Conservation (phyloP, 1,140 invertebrate genomes). For the Aphelinus atriplicis region DNA sequence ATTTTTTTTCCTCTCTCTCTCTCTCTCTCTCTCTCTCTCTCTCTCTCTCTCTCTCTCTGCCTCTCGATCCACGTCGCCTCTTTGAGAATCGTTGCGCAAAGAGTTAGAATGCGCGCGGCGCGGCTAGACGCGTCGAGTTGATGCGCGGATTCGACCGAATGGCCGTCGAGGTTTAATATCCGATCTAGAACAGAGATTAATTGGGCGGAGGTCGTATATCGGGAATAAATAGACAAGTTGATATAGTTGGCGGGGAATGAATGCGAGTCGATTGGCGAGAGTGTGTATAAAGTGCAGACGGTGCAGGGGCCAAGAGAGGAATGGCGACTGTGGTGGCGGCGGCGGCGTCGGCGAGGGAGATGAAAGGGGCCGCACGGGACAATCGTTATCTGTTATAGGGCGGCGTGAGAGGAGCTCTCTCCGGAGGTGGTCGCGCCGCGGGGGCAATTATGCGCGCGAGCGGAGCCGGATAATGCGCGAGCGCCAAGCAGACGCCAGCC, state of each 20-base stretch:
- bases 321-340: too few relatives aligned
- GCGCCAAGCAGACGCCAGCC: neutral
- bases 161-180: neutral
- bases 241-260: neutral
- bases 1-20: neutral
- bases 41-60: too few relatives aligned
- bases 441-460: conserved; percentile 22
- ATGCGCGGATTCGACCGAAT: neutral
- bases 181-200: neutral
- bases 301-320: too few relatives aligned
- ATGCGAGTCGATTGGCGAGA: too few relatives aligned
- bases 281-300: too few relatives aligned
- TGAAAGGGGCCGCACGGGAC: conserved; percentile 45
- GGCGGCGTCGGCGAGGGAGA: conserved; percentile 5
- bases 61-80: too few relatives aligned
- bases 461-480: neutral
- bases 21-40: too few relatives aligned
- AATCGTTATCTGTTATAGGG: conserved; percentile 54
- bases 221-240: too few relatives aligned
- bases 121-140: neutral
- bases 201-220: too few relatives aligned
- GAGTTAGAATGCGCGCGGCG: too few relatives aligned
- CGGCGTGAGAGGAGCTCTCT: neutral
- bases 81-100: too few relatives aligned
- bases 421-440: conserved; percentile 6